phyloP scores from a whole-genome alignment of 2,888 invertebrate species.

The Pristionchus entomophagus region DNA sequence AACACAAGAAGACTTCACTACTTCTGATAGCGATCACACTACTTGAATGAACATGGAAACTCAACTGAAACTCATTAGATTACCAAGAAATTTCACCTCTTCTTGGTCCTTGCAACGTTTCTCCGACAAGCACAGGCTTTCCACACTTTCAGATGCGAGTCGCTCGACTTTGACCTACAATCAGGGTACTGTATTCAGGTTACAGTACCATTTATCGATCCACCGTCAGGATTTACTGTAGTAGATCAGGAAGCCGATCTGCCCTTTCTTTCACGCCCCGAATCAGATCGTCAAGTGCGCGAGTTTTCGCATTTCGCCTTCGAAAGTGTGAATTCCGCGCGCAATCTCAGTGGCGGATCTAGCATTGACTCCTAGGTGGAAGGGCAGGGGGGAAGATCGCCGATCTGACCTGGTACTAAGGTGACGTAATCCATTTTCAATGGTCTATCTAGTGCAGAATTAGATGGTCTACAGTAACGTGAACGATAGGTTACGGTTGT shows the following conservation, averaged over 20 bases:
- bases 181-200: not conserved
- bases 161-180: conserved; percentile 22
- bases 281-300: not conserved
- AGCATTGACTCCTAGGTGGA: too few species aligned
- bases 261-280: too few species aligned
- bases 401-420: too few species aligned
- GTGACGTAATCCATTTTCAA: too few species aligned
- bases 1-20: not conserved
- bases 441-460: too few species aligned
- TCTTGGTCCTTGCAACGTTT: conserved; percentile 1
- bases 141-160: not conserved
- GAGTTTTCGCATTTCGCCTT: not conserved
- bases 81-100: not conserved
- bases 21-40: not conserved
- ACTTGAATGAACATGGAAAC: not conserved
- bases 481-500: too few species aligned
- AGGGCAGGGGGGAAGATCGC: too few species aligned
- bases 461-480: too few species aligned
- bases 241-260: too few species aligned
- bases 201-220: not conserved
- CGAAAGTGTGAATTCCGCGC: too few species aligned
- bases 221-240: too few species aligned
- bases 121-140: conserved; percentile 6
- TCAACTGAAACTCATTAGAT: not conserved
- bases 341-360: too few species aligned